These are phyloP conservation scores for Philereme transversata DNA, from an alignment of 2,888 invertebrate species.

Conservation along the genomic window DNA sequence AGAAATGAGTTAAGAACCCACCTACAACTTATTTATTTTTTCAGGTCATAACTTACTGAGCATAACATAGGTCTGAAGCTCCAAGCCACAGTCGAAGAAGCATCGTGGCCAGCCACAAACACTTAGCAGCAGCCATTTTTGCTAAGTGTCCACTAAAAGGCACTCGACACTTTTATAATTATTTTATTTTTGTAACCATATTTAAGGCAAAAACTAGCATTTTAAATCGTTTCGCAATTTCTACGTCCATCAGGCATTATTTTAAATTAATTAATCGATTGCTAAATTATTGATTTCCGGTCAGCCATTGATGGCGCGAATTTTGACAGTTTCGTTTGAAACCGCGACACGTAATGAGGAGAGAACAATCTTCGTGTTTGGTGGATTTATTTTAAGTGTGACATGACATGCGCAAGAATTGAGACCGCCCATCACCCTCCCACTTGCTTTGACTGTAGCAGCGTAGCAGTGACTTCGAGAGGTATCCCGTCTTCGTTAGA, in stretches of 20 bases:
- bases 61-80: slow-evolving; percentile 77
- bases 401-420: slow-evolving; percentile 61
- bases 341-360: slow-evolving; percentile 70
- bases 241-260: background rate
- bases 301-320: slow-evolving; percentile 42
- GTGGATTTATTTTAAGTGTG: slow-evolving; percentile 48
- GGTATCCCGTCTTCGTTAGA: background rate
- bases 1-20: background rate
- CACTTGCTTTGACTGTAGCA: slow-evolving; percentile 27
- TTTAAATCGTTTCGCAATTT: background rate
- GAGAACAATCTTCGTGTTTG: slow-evolving; percentile 53
- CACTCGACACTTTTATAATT: slow-evolving; percentile 5
- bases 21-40: background rate
- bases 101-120: slow-evolving; percentile 68
- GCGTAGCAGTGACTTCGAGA: slow-evolving; percentile 7
- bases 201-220: background rate
- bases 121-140: slow-evolving; percentile 66
- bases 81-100: slow-evolving; percentile 71
- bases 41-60: slow-evolving; percentile 71
- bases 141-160: background rate
- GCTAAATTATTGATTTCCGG: slow-evolving; percentile 17
- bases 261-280: background rate
- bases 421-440: slow-evolving; percentile 14
- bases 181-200: slow-evolving; percentile 1
- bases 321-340: slow-evolving; percentile 56